Evolutionary conservation across 1,140 invertebrate genomes (phyloP).

Genomic region (Anoplophora glabripennis): DNA sequence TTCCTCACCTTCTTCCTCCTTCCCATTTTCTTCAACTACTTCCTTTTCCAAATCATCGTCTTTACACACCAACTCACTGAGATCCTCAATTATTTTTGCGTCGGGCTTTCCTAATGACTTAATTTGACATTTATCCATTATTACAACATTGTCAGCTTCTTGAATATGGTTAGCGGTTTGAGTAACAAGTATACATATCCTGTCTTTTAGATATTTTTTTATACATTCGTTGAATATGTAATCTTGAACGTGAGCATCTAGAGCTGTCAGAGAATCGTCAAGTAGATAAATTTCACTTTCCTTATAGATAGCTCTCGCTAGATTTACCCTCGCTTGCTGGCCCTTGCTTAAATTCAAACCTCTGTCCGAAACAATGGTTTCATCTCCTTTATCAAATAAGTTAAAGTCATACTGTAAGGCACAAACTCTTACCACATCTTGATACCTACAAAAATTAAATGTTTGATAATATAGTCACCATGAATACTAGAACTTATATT

Average conservation of each 20-base stretch:
- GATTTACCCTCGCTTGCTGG: constrained; percentile 85
- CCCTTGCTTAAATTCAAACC: constrained; percentile 78
- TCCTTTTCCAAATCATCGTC: constrained; percentile 48
- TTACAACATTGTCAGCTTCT: constrained; percentile 68
- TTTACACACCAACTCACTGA: neutral
- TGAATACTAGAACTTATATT: no score
- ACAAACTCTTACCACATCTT: constrained; percentile 45
- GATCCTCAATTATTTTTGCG: constrained; percentile 46
- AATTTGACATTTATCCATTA: constrained; percentile 43
- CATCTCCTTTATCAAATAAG: constrained; percentile 65
- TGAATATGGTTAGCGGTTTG: constrained; percentile 82
- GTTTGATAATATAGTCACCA: no score
- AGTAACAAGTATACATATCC: constrained; percentile 72
- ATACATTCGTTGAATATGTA: constrained; percentile 76
- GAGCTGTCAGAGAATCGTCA: constrained; percentile 81
- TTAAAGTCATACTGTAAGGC: constrained; percentile 68
- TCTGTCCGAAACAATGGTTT: constrained; percentile 79
- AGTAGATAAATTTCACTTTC: constrained; percentile 75
- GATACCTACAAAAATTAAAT: constrained; percentile 49
- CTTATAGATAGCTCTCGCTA: constrained; percentile 79
- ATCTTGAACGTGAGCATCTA: constrained; percentile 75
- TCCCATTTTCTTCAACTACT: constrained; percentile 24
- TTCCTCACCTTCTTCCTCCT: neutral
- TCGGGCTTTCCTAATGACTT: constrained; percentile 22
- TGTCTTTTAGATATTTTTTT: constrained; percentile 63